Evolutionary conservation across 1,140 invertebrate species (phyloP), one percentile per base, ranked within the genome.

Genomic region (Battus philenor): DNA sequence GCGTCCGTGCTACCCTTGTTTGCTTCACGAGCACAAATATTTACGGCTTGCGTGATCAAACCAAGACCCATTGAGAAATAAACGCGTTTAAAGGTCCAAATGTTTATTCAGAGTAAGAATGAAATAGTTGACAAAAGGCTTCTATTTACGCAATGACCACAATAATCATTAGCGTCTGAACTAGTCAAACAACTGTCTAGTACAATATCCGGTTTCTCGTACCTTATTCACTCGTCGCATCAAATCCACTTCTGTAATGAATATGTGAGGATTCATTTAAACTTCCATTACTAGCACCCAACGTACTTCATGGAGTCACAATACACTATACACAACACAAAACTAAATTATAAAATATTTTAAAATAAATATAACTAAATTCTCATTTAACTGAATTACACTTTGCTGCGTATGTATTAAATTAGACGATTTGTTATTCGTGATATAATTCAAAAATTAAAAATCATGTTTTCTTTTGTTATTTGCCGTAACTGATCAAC

Each of bases 191-290:
- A 30, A 65, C 61, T 68, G 57, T 66, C 74, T 70, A 73, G 61
- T 67, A 65, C 52, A 59, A 72, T 78, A 82, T 83, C 74, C 76
- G 72, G 76, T 78, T 80, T 77, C 45, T 50, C 68, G 59, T 83
- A 83, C 79, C 79, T 83, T 83, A 73, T 71, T 72, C 59, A 60
- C 59, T 73, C 66, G 57, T 63, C 59, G 64, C 66, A 70, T 70
- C 56, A 65, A 72, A 81, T 74, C 72, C 65, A 76, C 66, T 60
- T 56, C 61, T 55, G 45, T 60, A 49, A 47, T 62, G 57, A 51
- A 68, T 53, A 57, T 63, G 59, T 68, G 59, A 55, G 44, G 56
- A 54, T 62, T 67, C 63, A 71, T 66, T 79, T 70, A 54, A 50
- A 38, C 62, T 44, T 30, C 43, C 44, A 38, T 38, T 44, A 36